Evolutionary conservation across 1,140 invertebrate genomes (phyloP).

Genomic region (Camponotus pennsylvanicus): DNA sequence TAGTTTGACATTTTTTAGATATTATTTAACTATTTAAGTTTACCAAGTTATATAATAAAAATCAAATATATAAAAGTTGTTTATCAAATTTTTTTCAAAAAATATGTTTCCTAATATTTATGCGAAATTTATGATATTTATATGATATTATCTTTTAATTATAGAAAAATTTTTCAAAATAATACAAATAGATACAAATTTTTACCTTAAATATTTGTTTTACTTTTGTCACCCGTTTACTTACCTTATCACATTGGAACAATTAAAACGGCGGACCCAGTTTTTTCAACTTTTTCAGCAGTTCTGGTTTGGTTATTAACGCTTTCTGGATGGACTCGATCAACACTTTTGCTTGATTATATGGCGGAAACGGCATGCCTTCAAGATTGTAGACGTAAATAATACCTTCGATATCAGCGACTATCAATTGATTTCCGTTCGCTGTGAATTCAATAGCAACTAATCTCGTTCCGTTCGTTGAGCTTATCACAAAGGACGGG

Average conservation of each 20-base stretch:
- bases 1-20: background rate
- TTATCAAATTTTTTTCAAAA: background rate
- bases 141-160: background rate
- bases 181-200: background rate
- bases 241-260: slow-evolving; percentile 53
- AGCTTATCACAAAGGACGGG: slow-evolving; percentile 88
- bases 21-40: background rate
- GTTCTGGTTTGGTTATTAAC: slow-evolving; percentile 88
- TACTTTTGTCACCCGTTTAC: background rate
- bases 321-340: slow-evolving; percentile 88
- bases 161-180: background rate
- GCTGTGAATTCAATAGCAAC: slow-evolving; percentile 87
- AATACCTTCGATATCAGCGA: slow-evolving; percentile 88
- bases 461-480: slow-evolving; percentile 82
- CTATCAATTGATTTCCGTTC: slow-evolving; percentile 89
- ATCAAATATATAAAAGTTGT: too few species aligned
- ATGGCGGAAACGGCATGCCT: slow-evolving; percentile 90
- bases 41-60: too few species aligned
- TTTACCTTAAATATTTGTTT: background rate
- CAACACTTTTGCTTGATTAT: slow-evolving; percentile 88
- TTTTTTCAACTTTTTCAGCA: slow-evolving; percentile 88
- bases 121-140: background rate
- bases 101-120: background rate
- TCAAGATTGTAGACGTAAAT: slow-evolving; percentile 89
- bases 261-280: slow-evolving; percentile 66